Base-by-base conservation (phyloP, 2,797 vertebrate genomes). In the Squalus acanthias region DNA sequence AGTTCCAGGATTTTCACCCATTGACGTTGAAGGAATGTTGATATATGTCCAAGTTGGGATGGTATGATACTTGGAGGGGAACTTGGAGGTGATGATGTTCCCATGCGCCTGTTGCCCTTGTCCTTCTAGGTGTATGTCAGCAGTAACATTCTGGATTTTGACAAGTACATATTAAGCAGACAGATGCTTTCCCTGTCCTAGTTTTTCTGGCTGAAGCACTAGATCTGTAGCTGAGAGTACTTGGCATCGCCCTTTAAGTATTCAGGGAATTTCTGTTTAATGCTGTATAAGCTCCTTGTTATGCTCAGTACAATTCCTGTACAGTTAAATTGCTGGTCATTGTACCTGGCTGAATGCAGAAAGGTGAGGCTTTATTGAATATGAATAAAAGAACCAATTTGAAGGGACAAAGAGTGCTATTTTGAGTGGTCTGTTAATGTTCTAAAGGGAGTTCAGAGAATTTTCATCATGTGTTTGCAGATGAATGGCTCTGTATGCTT, bases 311-410 rank as follows among this genome's bases (percentile, higher is more conserved):
- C n/a, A 69, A 24, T 7, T 69, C n/a, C n/a, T n/a, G n/a, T 12
- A 69, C n/a, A 93, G 3, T 39, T 69, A 24, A 24, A 93, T 69
- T 69, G 63, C 65, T 69, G 3, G 65, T 69, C 33, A 65, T 92
- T 69, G 91, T 69, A 67, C n/a, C 63, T 69, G 39, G 39, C n/a
- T 39, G 91, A 93, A 93, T 93, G 65, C 20, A 69, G n/a, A 69
- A 93, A 93, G n/a, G 65, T 93, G 63, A 69, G n/a, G 65, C 91
- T 93, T 39, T 20, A 93, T 93, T 93, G 91, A 69, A 46, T 9
- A 39, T 0, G 91, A 93, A 93, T 93, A 46, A 93, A 69, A 93
- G 91, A 69, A 93, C n/a, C 63, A 93, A 93, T 69, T 69, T 93
- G n/a, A 93, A 93, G 22, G n/a, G 39, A 85, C 82, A 85, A 85